Evolutionary conservation across 2,113 vertebrate genomes (phyloP).

Genomic region (Zosterops borbonicus): DNA sequence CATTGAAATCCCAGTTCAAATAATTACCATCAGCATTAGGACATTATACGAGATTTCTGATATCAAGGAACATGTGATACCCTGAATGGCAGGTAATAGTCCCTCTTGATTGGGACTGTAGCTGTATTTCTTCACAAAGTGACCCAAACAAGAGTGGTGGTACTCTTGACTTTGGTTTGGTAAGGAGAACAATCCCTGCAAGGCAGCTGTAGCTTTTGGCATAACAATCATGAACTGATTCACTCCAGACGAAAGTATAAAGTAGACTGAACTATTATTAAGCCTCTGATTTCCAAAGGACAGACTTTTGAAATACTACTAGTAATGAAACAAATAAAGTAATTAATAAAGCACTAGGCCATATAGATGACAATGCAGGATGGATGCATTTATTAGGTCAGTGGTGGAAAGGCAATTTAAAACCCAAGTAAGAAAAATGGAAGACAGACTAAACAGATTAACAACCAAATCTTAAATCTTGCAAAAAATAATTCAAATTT

Average conservation of each 20-base stretch:
- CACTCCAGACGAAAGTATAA: background rate
- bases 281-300: background rate
- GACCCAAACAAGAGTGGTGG: background rate
- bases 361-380: background rate
- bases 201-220: background rate
- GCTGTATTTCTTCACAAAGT: background rate
- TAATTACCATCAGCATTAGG: background rate
- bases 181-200: background rate
- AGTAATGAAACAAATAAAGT: background rate
- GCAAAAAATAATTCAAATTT: background rate
- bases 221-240: background rate
- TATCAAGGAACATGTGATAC: accelerated
- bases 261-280: background rate
- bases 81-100: background rate
- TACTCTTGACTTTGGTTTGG: background rate
- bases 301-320: background rate
- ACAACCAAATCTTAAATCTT: background rate
- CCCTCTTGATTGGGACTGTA: background rate
- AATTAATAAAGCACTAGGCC: background rate
- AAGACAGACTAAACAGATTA: background rate
- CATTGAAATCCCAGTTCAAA: background rate
- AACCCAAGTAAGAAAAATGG: background rate
- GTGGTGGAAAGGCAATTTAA: background rate
- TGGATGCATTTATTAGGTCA: background rate
- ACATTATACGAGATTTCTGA: background rate